Base-by-base conservation (phyloP, 1,140 invertebrate species). In the Pectinophora gossypiella region DNA sequence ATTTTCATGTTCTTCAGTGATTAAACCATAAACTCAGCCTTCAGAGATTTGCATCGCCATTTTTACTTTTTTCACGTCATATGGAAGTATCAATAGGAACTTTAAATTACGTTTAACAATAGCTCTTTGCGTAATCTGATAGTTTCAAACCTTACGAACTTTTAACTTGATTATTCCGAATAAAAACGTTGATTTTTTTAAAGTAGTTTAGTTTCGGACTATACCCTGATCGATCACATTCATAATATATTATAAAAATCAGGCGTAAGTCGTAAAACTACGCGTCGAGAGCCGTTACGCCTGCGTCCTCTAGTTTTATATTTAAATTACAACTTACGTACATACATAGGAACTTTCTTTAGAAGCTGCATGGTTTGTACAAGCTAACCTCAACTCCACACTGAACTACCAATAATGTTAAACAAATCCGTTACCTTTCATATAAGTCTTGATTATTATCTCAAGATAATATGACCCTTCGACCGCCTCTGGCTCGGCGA, bases 291-390 rank as follows among this genome's bases (percentile, higher is more conserved):
- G 70, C 72, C 68, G 79, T 59, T 61, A 51, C 66, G 44, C 51
- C 40, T 53, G 53, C 73, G 72, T 64, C 83, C 79, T 83, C 83
- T 86, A 83, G 68, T 80, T 72, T 85, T 74, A 66, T 60, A 62
- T 72, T 81, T 76, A 76, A 84, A 76, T 84, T 87, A 87, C 76
- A 72, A 76, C 83, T 87, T 87, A 87, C 80, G 79, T 85, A 85
- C 81, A 83, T 87, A 87, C 80, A 87, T 87, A 87, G 84, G 84
- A 87, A 87, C 84, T 87, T 87, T 87, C 68, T 79, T 87, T 84
- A 85, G 81, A 87, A 87, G 84, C 84, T 87, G 84, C 84, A 84
- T 87, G 75, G 80, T 87, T 87, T 87, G 74, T 87, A 87, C 81
- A 87, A 87, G 84, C 84, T 85, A 87, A 80, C 72, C 76, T 77